Evolutionary conservation across 2,888 invertebrate species (phyloP), one percentile per base, ranked within the genome.

Genomic region (Trichogramma dendrolimi): DNA sequence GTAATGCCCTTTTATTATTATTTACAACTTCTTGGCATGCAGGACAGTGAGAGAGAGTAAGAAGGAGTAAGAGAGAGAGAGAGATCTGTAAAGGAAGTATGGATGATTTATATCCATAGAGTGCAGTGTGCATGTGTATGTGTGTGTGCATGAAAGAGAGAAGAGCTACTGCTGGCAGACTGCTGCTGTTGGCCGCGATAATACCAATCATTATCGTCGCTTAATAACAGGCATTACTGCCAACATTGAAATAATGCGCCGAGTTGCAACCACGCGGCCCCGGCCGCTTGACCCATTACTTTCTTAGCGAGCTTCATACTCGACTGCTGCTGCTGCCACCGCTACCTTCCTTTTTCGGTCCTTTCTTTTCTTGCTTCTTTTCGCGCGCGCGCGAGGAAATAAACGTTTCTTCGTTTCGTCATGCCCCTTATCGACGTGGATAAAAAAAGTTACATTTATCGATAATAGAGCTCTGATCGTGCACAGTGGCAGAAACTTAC

Each of bases 181-280:
- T 7, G 62, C 75, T 75, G 77, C 78, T 77, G 78, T 75, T 72
- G 73, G 48, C 75, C 73, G 78, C 78, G 78, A 79, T 79, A 79
- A 79, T 79, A 79, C 78, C 78, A 79, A 79, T 79, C 78, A 79
- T 79, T 79, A 79, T 79, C 79, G 77, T 79, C 78, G 75, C 79
- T 78, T 79, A 79, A 79, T 79, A 79, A 79, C 78, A 78, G 79
- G 76, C 78, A 79, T 79, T 79, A 79, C 78, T 79, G 79, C 77
- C 79, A 79, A 79, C 79, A 79, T 79, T 79, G 78, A 79, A 79
- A 79, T 79, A 78, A 79, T 77, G 78, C 72, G 64, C 58, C 55
- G 49, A 39, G 53, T 47, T 27, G 27, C 27, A 65, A 70, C 27
- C 27, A 27, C 70, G 70, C 70, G 67, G 69, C 68, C 69, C 66